Evolutionary conservation across 1,140 invertebrate genomes (phyloP).

Genomic region (Meteorus sp.): DNA sequence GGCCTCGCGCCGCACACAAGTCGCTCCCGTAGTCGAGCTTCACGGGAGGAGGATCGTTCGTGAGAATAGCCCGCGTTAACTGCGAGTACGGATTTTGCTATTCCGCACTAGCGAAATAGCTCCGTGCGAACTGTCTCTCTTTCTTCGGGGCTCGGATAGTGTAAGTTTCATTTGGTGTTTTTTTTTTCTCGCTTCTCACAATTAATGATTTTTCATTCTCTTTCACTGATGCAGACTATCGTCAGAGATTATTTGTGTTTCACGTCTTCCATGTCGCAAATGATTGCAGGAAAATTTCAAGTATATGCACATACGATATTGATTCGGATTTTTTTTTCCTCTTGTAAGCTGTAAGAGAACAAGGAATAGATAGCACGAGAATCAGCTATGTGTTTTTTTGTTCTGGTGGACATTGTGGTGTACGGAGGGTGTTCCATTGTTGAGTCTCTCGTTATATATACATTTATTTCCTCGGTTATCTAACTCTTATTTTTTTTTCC

Average conservation of each 20-base stretch:
- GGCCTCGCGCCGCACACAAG: slow-evolving; percentile 31
- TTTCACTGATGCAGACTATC: too few relatives aligned
- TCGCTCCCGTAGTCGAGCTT: slow-evolving; percentile 23
- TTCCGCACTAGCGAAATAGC: slow-evolving; percentile 54
- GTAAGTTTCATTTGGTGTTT: too few relatives aligned
- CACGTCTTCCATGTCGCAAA: too few relatives aligned
- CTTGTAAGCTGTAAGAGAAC: too few relatives aligned
- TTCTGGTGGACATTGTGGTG: background rate
- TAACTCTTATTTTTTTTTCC: slow-evolving; percentile 15
- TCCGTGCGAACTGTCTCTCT: slow-evolving; percentile 49
- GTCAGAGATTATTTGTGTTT: too few relatives aligned
- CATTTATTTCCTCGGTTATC: slow-evolving; percentile 13
- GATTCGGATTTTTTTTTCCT: too few relatives aligned
- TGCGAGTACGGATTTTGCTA: slow-evolving; percentile 46
- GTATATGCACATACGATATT: too few relatives aligned
- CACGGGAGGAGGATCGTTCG: slow-evolving; percentile 52
- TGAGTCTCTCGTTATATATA: background rate
- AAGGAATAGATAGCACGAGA: background rate
- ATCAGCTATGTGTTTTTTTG: slow-evolving; percentile 9
- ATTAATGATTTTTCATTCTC: too few relatives aligned
- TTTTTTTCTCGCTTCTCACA: too few relatives aligned
- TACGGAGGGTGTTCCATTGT: slow-evolving; percentile 6
- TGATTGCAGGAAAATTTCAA: too few relatives aligned
- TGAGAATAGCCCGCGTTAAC: slow-evolving; percentile 48
- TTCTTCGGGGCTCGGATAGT: slow-evolving; percentile 50